Conservation (phyloP, 2,888 invertebrate genomes). For the Hetaerina titia region DNA sequence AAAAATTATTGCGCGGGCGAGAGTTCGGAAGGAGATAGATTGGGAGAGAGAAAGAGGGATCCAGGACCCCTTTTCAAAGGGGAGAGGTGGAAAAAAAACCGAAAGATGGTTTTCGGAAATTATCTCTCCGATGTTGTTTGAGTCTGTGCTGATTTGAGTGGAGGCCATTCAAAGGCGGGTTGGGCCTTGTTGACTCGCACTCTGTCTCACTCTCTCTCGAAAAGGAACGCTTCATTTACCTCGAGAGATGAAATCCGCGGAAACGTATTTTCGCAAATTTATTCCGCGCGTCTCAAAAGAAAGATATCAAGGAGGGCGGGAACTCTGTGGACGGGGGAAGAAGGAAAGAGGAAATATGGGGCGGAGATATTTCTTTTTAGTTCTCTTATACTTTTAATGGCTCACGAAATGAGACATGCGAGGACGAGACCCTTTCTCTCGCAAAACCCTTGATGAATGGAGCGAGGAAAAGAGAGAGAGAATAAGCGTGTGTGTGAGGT, state of each 20-base stretch:
- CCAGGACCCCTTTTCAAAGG: not conserved
- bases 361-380: not conserved
- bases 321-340: not conserved
- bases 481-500: not conserved
- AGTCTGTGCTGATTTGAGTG: not conserved
- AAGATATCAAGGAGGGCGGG: not conserved
- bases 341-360: not conserved
- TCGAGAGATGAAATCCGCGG: not conserved
- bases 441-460: not conserved
- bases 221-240: not conserved
- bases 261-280: not conserved
- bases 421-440: not conserved
- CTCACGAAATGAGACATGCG: not conserved
- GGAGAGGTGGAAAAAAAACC: not conserved
- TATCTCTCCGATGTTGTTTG: not conserved
- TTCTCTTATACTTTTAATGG: not conserved
- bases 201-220: not conserved
- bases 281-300: not conserved
- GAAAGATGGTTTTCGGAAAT: not conserved
- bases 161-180: not conserved
- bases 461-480: not conserved
- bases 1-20: not conserved
- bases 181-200: not conserved
- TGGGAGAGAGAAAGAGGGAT: not conserved
- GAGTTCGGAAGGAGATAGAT: not conserved